These are phyloP conservation scores for Megalopta genalis DNA, from an alignment of 1,140 invertebrate species.

Conservation along the genomic window DNA sequence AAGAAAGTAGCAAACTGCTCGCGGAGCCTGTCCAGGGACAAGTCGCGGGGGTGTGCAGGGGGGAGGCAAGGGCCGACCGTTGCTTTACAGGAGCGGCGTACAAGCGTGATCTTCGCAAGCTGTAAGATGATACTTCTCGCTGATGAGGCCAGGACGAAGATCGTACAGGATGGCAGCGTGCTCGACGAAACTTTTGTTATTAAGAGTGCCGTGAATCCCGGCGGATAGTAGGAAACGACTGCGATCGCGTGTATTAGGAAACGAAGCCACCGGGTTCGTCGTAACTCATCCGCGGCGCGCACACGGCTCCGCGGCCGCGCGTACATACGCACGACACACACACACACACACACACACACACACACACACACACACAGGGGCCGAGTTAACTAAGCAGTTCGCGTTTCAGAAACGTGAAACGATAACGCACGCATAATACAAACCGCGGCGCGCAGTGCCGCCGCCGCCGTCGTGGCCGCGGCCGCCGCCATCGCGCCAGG, in stretches of 20 bases:
- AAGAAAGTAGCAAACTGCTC: slow-evolving; percentile 30
- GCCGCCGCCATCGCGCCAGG: background rate
- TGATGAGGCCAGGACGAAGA: slow-evolving; percentile 55
- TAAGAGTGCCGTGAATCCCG: slow-evolving; percentile 51
- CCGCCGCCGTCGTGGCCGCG: background rate
- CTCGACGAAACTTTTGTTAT: slow-evolving; percentile 65
- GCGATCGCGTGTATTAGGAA: slow-evolving; percentile 61
- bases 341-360: no score
- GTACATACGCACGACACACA: no score
- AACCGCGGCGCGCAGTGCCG: background rate
- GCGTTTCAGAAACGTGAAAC: slow-evolving; percentile 57
- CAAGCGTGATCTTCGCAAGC: slow-evolving; percentile 66
- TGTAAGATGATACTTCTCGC: slow-evolving; percentile 67
- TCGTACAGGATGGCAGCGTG: slow-evolving; percentile 33
- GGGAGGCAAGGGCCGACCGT: slow-evolving; percentile 40
- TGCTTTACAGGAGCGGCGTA: slow-evolving; percentile 62
- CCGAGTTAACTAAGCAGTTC: slow-evolving; percentile 50
- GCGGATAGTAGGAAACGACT: slow-evolving; percentile 41
- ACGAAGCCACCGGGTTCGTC: slow-evolving; percentile 46
- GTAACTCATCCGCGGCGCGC: slow-evolving; percentile 33
- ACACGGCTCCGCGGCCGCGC: no score
- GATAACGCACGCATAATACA: slow-evolving; percentile 52
- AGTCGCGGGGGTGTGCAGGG: background rate
- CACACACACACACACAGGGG: background rate
- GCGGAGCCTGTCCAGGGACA: slow-evolving; percentile 13